Base-by-base conservation (phyloP, 2,113 vertebrate species). In the Pelodiscus sinensis region DNA sequence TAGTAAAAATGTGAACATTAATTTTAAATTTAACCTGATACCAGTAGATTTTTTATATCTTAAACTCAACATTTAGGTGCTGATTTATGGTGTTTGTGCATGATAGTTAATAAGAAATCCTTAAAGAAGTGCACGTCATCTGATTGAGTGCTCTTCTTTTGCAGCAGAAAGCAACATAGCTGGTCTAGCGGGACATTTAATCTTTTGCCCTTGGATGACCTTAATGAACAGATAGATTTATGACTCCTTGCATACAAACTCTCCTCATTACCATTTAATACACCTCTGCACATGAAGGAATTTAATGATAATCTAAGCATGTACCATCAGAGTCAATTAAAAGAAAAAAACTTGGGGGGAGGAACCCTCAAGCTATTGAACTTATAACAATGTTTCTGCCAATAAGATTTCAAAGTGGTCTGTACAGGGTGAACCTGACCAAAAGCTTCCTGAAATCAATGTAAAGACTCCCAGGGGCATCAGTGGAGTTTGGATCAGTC, bases 171-270 rank as follows among this genome's bases (percentile, higher is more conserved):
- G 82, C 82, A 29, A 87, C 87, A 18, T 38, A 56, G 22, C 78
- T 73, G 38, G 54, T 44, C 92, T 38, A 56, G 25, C 78, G 65
- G 38, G 54, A 51, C 92, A 84, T 89, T 96, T 93, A 95, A 81
- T 94, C 82, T 94, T 93, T 94, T 96, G 91, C 92, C 92, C 94
- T 8, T 50, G 54, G 25, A 35, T 89, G 84, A 86, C 94, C 91
- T 82, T 97, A 96, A 96, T 91, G 82, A 95, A 81, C 87, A 84
- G 12, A 73, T 89, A 94, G 52, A 79, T 87, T 93, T 94, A 93
- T 90, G 81, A 87, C 73, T 93, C 62, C 60, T 83, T 77, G 82
- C 77, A 83, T 87, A 44, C 60, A 95, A 89, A 89, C 84, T 89
- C 92, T 52, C 82, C 87, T 95, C 84, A 85, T 96, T 96, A 92